Base-by-base conservation (phyloP, 1,140 invertebrate species). In the Acromyrmex echinatior region DNA sequence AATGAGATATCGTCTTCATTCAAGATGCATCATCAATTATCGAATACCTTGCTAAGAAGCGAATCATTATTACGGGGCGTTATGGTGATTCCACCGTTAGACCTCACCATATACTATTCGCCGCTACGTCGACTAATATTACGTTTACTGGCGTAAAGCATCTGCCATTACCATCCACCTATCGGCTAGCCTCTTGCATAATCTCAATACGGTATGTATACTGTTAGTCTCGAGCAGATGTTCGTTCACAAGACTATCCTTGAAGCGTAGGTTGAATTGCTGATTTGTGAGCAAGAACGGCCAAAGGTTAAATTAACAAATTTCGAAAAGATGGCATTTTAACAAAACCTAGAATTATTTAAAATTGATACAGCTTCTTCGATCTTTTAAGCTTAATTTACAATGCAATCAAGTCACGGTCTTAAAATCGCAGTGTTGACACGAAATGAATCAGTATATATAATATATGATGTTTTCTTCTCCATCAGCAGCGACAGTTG, bases 21-120 rank as follows among this genome's bases (percentile, higher is more conserved):
- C 80, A 73, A 18, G 31, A 49, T 21, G 7, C 18, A 1, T 56
- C 68, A 16, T 74, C 80, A 84, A 74, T 62, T 81, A 71, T 81
- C 51, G 14, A 74, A 56, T 74, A 60, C 49, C 28, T 18, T 6
- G 16, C 9, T 7, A 39, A 62, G 45, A 87, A 87, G 85, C 70
- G 79, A 88, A 87, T 73, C 60, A 39, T 51, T 58, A 89, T 90
- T 90, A 70, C 77, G 78, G 66, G 56, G 49, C 70, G 51, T 86
- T 90, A 87, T 73, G 78, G 73, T 81, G 35, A 31, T 87, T 86
- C 78, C 78, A 90, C 91, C 90, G 88, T 91, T 92, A 90, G 70
- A 10, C 76, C 51, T 88, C 28, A 71, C 63, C 81, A 84, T 87
- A 88, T 87, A 86, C 79, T 87, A 89, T 92, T 58, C 79, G 76